phyloP scores from a whole-genome alignment of 2,888 invertebrate species.

The Mimumesa dahlbomi region DNA sequence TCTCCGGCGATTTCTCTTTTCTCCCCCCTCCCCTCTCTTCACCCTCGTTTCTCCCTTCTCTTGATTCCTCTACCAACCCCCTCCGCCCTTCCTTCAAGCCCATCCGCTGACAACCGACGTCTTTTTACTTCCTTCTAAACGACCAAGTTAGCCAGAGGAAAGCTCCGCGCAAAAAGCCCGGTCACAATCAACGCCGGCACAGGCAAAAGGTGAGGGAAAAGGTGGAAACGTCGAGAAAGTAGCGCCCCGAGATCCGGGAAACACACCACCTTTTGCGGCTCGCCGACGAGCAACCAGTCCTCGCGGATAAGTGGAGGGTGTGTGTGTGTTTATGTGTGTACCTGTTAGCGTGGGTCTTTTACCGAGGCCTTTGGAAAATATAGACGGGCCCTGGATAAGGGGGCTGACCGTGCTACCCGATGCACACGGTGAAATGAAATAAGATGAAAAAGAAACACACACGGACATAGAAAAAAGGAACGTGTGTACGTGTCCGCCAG shows the following conservation, averaged over 20 bases:
- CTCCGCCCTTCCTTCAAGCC: no score
- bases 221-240: constrained; percentile 29
- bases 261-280: constrained; percentile 13
- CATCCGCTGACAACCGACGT: no score
- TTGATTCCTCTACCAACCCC: background rate
- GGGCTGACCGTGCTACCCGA: background rate
- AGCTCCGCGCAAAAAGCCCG: constrained; percentile 63
- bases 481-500: background rate
- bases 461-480: constrained; percentile 6
- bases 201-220: constrained; percentile 8
- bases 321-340: no score
- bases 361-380: constrained; percentile 12
- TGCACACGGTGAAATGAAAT: constrained; percentile 51
- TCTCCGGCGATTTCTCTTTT: constrained; percentile 2
- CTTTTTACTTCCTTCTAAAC: constrained; percentile 62
- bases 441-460: no score
- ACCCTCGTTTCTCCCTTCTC: background rate
- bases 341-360: constrained; percentile 44
- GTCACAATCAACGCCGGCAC: constrained; percentile 68
- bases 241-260: constrained; percentile 3
- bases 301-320: constrained; percentile 41
- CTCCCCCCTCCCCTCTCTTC: background rate
- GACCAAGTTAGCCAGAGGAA: constrained; percentile 61
- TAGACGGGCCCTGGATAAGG: constrained; percentile 3
- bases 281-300: constrained; percentile 13